Conservation (phyloP, 2,888 invertebrate genomes). For the Hypercompe scribonia region DNA sequence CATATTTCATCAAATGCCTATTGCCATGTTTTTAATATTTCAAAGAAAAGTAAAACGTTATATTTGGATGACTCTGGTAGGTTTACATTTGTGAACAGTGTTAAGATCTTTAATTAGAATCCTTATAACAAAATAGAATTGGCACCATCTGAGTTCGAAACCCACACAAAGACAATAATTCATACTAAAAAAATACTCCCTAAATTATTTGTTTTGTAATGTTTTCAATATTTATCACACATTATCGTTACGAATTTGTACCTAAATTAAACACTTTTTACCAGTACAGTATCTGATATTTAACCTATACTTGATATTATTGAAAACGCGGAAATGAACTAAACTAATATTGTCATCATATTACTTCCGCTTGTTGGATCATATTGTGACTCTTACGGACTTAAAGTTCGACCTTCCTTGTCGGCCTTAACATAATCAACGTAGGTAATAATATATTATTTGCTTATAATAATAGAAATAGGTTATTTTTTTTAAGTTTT, state of each 20-base stretch:
- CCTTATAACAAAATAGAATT: background rate
- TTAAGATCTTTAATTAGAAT: background rate
- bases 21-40: no score
- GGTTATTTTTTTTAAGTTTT: background rate
- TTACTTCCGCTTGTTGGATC: slow-evolving; percentile 8
- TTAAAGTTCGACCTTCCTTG: background rate
- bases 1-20: no score
- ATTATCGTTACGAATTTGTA: background rate
- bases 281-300: background rate
- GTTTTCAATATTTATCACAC: background rate
- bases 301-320: background rate
- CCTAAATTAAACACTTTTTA: background rate
- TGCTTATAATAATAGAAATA: background rate
- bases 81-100: background rate
- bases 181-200: background rate
- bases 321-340: slow-evolving; percentile 12
- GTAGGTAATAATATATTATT: background rate
- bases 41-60: background rate
- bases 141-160: background rate
- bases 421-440: background rate
- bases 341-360: background rate
- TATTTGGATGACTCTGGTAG: background rate
- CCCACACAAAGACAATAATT: background rate
- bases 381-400: background rate
- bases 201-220: background rate